Percentiles rank a stretch among this genome's conserved stretches.
phyloP scores from a whole-genome alignment of 2,888 invertebrate species.

The Deroplatys truncata region DNA sequence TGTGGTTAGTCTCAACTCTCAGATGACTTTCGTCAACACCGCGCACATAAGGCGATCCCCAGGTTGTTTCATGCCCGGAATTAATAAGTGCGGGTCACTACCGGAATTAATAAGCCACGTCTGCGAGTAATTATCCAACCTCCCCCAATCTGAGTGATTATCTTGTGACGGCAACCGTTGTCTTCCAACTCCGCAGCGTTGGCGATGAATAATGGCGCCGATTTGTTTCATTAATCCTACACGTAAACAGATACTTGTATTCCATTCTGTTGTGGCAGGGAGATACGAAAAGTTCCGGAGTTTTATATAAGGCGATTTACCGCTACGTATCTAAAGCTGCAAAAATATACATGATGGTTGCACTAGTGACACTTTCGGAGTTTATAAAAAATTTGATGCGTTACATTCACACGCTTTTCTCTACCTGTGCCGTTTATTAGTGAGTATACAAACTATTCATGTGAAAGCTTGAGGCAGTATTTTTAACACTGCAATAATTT shows the following conservation, averaged over 20 bases:
- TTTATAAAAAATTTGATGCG: too few relatives aligned
- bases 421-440: too few relatives aligned
- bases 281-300: too few relatives aligned
- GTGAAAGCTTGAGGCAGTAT: too few relatives aligned
- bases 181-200: neutral
- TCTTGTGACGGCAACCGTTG: neutral
- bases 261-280: too few relatives aligned
- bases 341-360: too few relatives aligned
- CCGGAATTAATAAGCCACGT: neutral
- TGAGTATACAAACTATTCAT: too few relatives aligned
- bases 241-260: neutral
- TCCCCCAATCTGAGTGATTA: neutral
- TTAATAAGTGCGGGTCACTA: neutral
- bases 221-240: neutral
- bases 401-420: too few relatives aligned
- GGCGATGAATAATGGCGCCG: neutral
- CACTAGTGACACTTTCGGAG: too few relatives aligned
- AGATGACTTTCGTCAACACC: neutral
- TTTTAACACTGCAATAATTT: too few relatives aligned
- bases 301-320: too few relatives aligned
- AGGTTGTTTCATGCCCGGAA: neutral
- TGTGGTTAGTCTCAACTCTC: neutral
- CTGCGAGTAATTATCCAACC: neutral
- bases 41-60: neutral
- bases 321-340: too few relatives aligned